These are phyloP conservation scores for Boulengeromyrus knoepffleri DNA, from an alignment of 2,113 vertebrate species.

Conservation along the genomic window DNA sequence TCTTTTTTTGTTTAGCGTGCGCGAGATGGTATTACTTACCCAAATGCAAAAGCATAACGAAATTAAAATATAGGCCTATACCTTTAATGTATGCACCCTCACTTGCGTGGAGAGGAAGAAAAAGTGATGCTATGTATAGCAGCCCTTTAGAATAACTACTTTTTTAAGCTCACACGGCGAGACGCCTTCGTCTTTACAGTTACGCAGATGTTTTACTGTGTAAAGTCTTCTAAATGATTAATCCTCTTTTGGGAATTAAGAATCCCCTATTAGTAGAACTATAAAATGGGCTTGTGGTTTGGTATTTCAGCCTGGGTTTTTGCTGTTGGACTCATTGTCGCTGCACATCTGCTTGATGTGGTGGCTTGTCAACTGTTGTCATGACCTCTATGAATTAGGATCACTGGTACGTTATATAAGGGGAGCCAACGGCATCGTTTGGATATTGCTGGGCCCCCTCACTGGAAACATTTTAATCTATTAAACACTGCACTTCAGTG, in stretches of 20 bases:
- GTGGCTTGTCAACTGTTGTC: conserved; percentile 43
- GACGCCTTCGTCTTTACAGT: background rate
- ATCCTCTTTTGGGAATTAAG: conserved; percentile 25
- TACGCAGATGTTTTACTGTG: background rate
- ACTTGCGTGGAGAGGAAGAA: too few species aligned
- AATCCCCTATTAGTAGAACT: conserved; percentile 23
- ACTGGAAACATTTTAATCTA: conserved; percentile 31
- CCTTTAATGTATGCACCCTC: background rate
- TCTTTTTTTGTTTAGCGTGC: conserved; percentile 32
- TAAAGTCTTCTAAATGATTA: conserved; percentile 6
- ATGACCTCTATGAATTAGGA: conserved; percentile 36
- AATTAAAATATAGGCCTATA: background rate
- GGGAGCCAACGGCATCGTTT: conserved; percentile 30
- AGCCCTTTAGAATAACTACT: conserved; percentile 8
- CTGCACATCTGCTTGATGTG: conserved; percentile 52
- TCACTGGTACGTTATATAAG: conserved; percentile 31
- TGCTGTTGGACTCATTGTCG: conserved; percentile 50
- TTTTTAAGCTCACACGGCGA: conserved; percentile 26
- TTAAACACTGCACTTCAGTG: conserved; percentile 32
- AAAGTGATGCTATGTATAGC: background rate
- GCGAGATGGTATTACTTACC: conserved; percentile 33
- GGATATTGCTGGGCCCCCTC: conserved; percentile 31
- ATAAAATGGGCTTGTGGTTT: conserved; percentile 30
- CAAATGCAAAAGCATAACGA: conserved; percentile 22
- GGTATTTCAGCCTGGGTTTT: conserved; percentile 10